phyloP scores from a whole-genome alignment of 1,140 invertebrate genomes.

The Drosophila virilis region DNA sequence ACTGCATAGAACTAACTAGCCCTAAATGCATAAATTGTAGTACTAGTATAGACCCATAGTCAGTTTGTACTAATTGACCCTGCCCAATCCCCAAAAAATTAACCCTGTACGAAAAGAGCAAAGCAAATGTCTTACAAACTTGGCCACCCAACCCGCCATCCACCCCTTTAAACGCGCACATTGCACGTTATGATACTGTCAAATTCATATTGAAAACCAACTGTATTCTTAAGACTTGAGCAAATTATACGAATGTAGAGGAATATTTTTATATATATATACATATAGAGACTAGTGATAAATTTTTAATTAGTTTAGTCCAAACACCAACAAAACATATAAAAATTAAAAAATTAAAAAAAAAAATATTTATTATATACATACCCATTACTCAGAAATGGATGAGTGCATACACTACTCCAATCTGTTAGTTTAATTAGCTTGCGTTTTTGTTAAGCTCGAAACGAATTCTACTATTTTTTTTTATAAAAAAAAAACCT shows the following conservation, averaged over 20 bases:
- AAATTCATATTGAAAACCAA: conserved; percentile 82
- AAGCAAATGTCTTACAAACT: conserved; percentile 28
- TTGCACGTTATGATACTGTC: conserved; percentile 67
- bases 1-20: conserved; percentile 45
- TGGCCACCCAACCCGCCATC: conserved; percentile 10
- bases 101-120: conserved; percentile 33
- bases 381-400: conserved; percentile 52
- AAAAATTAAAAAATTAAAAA: conserved; percentile 34
- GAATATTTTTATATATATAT: conserved; percentile 68
- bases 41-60: conserved; percentile 52
- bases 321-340: conserved; percentile 49
- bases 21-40: conserved; percentile 32
- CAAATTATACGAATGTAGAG: conserved; percentile 77
- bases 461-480: conserved; percentile 72
- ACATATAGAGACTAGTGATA: conserved; percentile 63
- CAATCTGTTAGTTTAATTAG: conserved; percentile 75
- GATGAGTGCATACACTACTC: conserved; percentile 56
- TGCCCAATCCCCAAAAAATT: conserved; percentile 15
- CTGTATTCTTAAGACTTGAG: conserved; percentile 79
- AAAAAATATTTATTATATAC: conserved; percentile 55
- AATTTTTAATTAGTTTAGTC: conserved; percentile 42
- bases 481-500: conserved; percentile 77
- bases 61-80: conserved; percentile 77
- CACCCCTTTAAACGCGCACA: conserved; percentile 63
- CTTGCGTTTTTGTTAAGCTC: conserved; percentile 83